Evolutionary conservation across 2,888 invertebrate genomes (phyloP).

Genomic region (Nemapogon koenigi): DNA sequence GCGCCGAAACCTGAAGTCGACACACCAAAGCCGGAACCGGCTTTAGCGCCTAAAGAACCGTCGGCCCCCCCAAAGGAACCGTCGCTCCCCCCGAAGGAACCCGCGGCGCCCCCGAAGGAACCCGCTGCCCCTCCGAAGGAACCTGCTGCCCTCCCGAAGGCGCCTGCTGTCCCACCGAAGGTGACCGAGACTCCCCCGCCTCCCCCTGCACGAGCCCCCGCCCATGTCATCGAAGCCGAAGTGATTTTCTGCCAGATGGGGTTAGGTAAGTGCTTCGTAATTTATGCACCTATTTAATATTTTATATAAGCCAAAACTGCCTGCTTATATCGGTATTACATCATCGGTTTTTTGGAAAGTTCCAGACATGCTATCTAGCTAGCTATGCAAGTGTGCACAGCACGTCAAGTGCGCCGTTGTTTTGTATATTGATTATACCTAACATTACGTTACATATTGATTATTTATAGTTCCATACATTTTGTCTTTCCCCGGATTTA

Average conservation of each 20-base stretch:
- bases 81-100: conserved; percentile 16
- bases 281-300: no score
- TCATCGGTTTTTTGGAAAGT: no score
- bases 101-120: conserved; percentile 16
- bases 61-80: conserved; percentile 43
- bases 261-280: conserved; percentile 74
- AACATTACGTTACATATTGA: no score
- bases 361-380: no score
- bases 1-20: conserved; percentile 18
- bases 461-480: no score
- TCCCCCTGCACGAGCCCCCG: conserved; percentile 18
- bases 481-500: no score
- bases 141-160: conserved; percentile 16
- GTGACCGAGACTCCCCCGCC: conserved; percentile 9
- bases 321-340: no score
- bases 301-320: no score
- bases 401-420: no score
- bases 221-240: conserved; percentile 68
- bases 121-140: conserved; percentile 14
- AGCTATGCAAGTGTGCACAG: no score
- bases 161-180: conserved; percentile 14
- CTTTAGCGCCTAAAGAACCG: conserved; percentile 17
- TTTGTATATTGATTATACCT: no score
- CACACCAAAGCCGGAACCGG: conserved; percentile 18
- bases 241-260: conserved; percentile 77